Percentiles rank a stretch among this genome's conserved stretches.
Evolutionary conservation across 2,888 invertebrate species (phyloP).

Genomic region (Drosophila trichaetosa): DNA sequence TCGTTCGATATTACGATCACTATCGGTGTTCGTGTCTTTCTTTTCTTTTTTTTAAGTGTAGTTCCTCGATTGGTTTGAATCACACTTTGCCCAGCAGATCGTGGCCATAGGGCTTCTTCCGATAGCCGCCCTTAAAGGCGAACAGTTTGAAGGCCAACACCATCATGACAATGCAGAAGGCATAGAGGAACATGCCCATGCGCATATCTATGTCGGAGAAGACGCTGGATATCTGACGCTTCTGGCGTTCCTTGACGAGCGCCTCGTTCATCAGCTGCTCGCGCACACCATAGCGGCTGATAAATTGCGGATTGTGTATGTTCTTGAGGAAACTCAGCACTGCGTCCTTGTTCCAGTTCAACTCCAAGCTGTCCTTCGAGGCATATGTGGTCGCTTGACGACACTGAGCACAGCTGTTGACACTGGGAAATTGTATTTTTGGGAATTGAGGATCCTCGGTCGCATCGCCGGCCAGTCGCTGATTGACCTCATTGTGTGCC

Average conservation of each 20-base stretch:
- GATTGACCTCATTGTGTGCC: slow-evolving; percentile 97
- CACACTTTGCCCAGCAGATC: slow-evolving; percentile 90
- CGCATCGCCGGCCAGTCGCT: slow-evolving; percentile 92
- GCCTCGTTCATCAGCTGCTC: slow-evolving; percentile 72
- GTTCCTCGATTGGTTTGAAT: slow-evolving; percentile 49
- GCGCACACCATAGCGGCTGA: slow-evolving; percentile 81
- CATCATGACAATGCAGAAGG: slow-evolving; percentile 90
- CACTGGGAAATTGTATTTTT: slow-evolving; percentile 94
- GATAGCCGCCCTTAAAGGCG: slow-evolving; percentile 87
- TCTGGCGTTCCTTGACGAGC: slow-evolving; percentile 75
- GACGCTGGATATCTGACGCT: slow-evolving; percentile 81
- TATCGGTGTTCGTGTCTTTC: slow-evolving; percentile 45
- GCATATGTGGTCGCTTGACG: slow-evolving; percentile 65
- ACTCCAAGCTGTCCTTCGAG: slow-evolving; percentile 45
- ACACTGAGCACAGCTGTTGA: slow-evolving; percentile 89
- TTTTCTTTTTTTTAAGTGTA: not conserved
- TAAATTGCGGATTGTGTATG: slow-evolving; percentile 81
- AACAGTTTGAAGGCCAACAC: slow-evolving; percentile 91
- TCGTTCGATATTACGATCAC: slow-evolving; percentile 34
- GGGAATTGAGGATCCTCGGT: slow-evolving; percentile 96
- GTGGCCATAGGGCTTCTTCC: slow-evolving; percentile 90
- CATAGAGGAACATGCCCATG: slow-evolving; percentile 91
- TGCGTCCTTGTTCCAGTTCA: slow-evolving; percentile 82
- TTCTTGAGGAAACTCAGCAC: slow-evolving; percentile 83
- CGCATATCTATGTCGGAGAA: slow-evolving; percentile 88